Conservation (phyloP, 2,113 vertebrate genomes). For the Scolopax mira region DNA sequence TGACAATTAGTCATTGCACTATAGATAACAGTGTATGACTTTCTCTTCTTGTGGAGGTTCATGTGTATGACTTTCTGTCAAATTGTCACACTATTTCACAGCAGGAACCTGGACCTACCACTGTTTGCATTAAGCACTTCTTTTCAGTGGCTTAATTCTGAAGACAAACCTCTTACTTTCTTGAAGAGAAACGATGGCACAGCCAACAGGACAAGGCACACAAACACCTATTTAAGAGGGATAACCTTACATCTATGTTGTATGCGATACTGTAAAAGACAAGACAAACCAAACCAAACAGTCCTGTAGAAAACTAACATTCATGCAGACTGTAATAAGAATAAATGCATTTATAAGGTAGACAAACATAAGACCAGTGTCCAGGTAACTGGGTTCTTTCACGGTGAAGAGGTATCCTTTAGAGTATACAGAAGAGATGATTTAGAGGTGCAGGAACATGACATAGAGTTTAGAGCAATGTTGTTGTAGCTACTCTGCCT, state of each 20-base stretch:
- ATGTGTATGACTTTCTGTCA: background rate
- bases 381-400: background rate
- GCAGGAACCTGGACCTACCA: background rate
- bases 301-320: background rate
- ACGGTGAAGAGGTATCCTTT: background rate
- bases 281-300: fast-evolving
- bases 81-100: background rate
- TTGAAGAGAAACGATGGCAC: background rate
- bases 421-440: background rate
- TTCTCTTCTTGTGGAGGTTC: background rate
- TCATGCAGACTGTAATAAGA: background rate
- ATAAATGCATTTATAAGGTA: background rate
- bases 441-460: background rate
- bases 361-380: background rate
- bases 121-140: background rate
- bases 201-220: background rate
- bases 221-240: background rate
- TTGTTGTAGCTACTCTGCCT: background rate
- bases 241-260: background rate
- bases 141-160: background rate
- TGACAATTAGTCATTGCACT: background rate
- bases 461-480: background rate
- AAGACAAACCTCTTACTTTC: background rate
- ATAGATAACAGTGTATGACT: background rate
- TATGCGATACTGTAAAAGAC: background rate